Percentiles rank a stretch among this genome's conserved stretches.
These are phyloP conservation scores for Leucania comma DNA, from an alignment of 2,888 invertebrate genomes.

Conservation along the genomic window DNA sequence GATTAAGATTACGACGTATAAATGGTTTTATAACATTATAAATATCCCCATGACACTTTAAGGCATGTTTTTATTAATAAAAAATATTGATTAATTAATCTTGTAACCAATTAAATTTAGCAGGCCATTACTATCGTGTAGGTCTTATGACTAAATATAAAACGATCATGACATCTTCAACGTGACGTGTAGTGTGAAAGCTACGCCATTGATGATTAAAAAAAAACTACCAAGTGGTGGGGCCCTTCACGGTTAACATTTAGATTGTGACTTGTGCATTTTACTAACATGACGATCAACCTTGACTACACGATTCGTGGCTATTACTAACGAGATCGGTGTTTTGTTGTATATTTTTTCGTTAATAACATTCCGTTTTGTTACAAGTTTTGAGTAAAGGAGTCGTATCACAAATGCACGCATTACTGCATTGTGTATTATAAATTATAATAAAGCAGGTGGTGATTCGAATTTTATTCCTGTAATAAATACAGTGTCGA, in stretches of 20 bases:
- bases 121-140: slow-evolving; percentile 23
- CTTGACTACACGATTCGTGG: slow-evolving; percentile 71
- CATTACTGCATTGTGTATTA: neutral
- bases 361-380: slow-evolving; percentile 51
- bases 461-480: slow-evolving; percentile 25
- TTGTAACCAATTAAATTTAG: slow-evolving; percentile 24
- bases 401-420: slow-evolving; percentile 1
- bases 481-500: slow-evolving; percentile 29
- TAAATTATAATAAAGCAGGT: slow-evolving; percentile 11
- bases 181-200: slow-evolving; percentile 9
- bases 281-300: slow-evolving; percentile 73
- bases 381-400: neutral
- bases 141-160: slow-evolving; percentile 11
- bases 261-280: slow-evolving; percentile 69
- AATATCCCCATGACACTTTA: slow-evolving; percentile 15
- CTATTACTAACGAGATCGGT: slow-evolving; percentile 70
- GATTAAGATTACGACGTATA: slow-evolving; percentile 33
- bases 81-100: slow-evolving; percentile 16
- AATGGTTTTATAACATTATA: slow-evolving; percentile 24
- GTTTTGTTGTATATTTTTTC: slow-evolving; percentile 60
- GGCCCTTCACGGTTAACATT: slow-evolving; percentile 63
- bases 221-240: slow-evolving; percentile 10
- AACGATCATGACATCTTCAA: slow-evolving; percentile 1
- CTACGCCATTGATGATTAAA: slow-evolving; percentile 11
- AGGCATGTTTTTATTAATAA: neutral